phyloP scores from a whole-genome alignment of 2,797 vertebrate genomes.

The Anguilla marmorata region DNA sequence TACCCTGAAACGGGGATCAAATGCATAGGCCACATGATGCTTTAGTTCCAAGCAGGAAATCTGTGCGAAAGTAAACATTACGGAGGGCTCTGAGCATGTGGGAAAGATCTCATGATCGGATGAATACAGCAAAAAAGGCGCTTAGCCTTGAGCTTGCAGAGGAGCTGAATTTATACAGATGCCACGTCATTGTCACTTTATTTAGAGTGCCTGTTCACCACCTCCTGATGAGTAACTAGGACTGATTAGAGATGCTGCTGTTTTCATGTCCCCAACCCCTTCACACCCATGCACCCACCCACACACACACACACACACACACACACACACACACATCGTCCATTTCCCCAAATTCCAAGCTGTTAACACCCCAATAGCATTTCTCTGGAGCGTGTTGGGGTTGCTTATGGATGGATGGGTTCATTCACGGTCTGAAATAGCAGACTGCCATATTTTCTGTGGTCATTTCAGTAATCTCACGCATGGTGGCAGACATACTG shows the following conservation, averaged over 20 bases:
- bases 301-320: not conserved
- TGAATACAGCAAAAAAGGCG: not conserved
- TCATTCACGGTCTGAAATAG: constrained; percentile 26
- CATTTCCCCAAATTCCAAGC: not conserved
- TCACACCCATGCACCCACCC: not conserved
- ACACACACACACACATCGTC: not conserved
- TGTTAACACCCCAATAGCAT: not conserved
- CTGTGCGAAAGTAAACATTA: constrained; percentile 11
- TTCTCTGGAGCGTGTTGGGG: not conserved
- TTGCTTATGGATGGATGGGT: constrained; percentile 10
- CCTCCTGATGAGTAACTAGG: not conserved
- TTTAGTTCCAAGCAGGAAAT: constrained; percentile 9
- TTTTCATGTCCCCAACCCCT: not conserved
- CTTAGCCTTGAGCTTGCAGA: constrained; percentile 2
- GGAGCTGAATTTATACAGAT: not conserved
- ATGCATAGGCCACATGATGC: not conserved
- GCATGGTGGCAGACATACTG: not conserved
- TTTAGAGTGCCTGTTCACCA: not conserved
- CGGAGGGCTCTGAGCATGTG: not conserved
- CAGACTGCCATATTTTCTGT: not conserved
- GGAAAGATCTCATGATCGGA: constrained; percentile 15
- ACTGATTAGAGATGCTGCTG: not conserved
- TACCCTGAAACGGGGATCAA: not conserved
- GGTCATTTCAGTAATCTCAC: not conserved
- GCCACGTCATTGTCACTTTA: no score